Percentiles rank a stretch among this genome's conserved stretches.
These are phyloP conservation scores for Gila orcuttii DNA, from an alignment of 2,113 vertebrate genomes.

Conservation along the genomic window DNA sequence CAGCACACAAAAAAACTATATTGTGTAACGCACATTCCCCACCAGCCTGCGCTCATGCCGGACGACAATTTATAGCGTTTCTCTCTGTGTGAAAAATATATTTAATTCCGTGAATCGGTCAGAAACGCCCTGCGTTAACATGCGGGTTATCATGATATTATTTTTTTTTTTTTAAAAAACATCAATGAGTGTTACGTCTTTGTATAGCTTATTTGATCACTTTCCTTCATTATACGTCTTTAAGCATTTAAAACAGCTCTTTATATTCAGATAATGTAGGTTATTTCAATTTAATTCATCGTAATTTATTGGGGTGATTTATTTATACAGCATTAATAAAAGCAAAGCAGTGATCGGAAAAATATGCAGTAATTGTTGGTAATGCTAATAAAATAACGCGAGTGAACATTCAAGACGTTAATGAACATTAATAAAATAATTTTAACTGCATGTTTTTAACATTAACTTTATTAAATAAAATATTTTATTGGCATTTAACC, in stretches of 20 bases:
- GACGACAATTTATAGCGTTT: constrained; percentile 9
- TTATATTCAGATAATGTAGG: not conserved
- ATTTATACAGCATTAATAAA: not conserved
- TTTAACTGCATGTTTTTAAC: not conserved
- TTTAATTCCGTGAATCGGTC: not conserved
- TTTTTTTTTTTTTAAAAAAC: too few relatives aligned
- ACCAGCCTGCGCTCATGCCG: not conserved
- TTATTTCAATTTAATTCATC: not conserved
- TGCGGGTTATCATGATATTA: not conserved
- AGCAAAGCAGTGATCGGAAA: not conserved
- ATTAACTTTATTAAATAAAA: not conserved
- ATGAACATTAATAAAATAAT: not conserved
- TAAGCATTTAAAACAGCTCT: not conserved
- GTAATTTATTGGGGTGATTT: not conserved
- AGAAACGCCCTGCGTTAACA: not conserved
- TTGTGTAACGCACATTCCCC: constrained; percentile 5
- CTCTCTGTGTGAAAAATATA: not conserved
- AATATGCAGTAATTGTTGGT: not conserved
- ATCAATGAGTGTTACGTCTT: not conserved
- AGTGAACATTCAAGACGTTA: not conserved
- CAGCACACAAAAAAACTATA: not conserved
- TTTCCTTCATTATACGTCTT: not conserved
- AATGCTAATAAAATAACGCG: not conserved
- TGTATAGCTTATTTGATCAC: not conserved
- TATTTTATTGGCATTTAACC: not conserved